Evolutionary conservation across 2,113 vertebrate species (phyloP).

Genomic region (Albula goreensis): DNA sequence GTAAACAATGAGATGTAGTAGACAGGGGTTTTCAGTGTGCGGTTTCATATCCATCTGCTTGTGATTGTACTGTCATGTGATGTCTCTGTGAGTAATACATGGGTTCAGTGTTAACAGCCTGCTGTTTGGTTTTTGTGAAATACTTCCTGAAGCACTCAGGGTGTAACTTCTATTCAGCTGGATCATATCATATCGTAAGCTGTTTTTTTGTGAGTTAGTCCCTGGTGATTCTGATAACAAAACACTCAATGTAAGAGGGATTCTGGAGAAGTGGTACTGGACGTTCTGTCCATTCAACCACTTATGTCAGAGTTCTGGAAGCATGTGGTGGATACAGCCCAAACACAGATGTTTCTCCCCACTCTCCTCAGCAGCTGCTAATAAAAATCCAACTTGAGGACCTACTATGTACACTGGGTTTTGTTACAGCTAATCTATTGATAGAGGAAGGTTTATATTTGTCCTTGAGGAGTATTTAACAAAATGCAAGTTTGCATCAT

Average conservation of each 20-base stretch:
- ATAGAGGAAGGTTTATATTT: no score
- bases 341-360: not conserved
- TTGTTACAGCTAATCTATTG: no score
- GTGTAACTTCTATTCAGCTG: not conserved
- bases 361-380: no score
- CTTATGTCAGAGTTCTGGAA: constrained; percentile 1
- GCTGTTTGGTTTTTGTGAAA: not conserved
- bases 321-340: not conserved
- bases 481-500: no score
- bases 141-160: not conserved
- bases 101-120: not conserved
- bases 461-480: no score
- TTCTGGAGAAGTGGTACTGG: not conserved
- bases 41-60: not conserved
- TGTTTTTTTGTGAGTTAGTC: not conserved
- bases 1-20: not conserved
- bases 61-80: not conserved
- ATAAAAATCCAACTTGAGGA: no score
- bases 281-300: not conserved
- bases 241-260: not conserved
- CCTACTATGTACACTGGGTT: no score
- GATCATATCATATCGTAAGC: not conserved
- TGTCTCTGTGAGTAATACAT: not conserved
- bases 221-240: not conserved
- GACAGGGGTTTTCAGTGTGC: not conserved